Evolutionary conservation across 2,113 vertebrate species (phyloP).

Genomic region (Grammomys dolichurus): DNA sequence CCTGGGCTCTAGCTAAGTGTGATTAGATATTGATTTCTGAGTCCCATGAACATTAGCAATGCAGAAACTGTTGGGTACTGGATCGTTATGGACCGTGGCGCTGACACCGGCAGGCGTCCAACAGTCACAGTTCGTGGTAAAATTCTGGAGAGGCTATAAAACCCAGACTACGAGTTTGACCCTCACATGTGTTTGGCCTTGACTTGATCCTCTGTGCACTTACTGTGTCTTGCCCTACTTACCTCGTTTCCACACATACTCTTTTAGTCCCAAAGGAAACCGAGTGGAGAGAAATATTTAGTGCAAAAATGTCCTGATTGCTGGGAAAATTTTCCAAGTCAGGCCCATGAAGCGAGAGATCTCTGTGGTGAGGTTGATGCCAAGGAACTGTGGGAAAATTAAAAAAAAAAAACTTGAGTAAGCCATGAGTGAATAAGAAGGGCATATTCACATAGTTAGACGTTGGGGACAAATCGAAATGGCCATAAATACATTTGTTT

Average conservation of each 20-base stretch:
- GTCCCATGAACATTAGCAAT: slow-evolving; percentile 62
- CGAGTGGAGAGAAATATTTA: background rate
- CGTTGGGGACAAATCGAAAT: background rate
- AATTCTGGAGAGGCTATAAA: background rate
- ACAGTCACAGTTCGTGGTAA: slow-evolving; percentile 60
- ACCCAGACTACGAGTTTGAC: slow-evolving; percentile 26
- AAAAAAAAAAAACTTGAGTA: background rate
- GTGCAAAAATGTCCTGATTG: slow-evolving; percentile 4
- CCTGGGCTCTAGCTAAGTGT: slow-evolving; percentile 67
- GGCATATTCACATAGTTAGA: background rate
- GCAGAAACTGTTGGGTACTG: slow-evolving; percentile 63
- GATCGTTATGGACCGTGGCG: slow-evolving; percentile 47
- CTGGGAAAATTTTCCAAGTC: background rate
- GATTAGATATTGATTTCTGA: slow-evolving; percentile 83
- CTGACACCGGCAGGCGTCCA: slow-evolving; percentile 64
- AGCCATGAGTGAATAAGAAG: slow-evolving; percentile 59
- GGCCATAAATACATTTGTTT: background rate
- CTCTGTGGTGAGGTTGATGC: background rate
- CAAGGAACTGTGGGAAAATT: slow-evolving; percentile 17
- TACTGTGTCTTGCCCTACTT: background rate
- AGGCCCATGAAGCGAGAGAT: background rate
- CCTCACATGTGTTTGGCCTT: slow-evolving; percentile 21
- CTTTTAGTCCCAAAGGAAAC: slow-evolving; percentile 7
- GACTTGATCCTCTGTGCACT: background rate
- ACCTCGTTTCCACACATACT: background rate